Percentiles rank a stretch among this genome's conserved stretches.
Evolutionary conservation across 2,888 invertebrate genomes (phyloP).

Genomic region (Drosophila glabriapex): DNA sequence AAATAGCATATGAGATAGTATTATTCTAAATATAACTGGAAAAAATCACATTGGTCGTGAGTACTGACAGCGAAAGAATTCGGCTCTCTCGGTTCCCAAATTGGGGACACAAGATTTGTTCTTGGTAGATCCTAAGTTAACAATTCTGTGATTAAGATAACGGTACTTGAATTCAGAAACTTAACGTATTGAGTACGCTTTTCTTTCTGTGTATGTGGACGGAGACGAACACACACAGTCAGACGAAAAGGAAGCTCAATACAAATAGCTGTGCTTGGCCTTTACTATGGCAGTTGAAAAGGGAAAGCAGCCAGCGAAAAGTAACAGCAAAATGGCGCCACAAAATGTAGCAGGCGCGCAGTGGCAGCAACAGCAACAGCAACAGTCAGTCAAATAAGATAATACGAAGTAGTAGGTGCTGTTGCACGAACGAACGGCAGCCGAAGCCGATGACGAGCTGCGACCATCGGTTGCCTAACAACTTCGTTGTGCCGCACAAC

Average conservation of each 20-base stretch:
- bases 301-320: constrained; percentile 53
- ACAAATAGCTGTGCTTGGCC: constrained; percentile 64
- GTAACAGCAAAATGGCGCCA: constrained; percentile 74
- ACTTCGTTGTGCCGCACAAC: constrained; percentile 69
- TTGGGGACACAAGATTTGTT: background rate
- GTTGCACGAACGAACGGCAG: constrained; percentile 21
- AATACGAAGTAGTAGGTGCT: constrained; percentile 22
- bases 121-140: background rate
- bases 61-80: background rate
- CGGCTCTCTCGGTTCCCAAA: background rate
- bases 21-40: background rate
- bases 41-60: background rate
- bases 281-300: constrained; percentile 52
- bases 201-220: background rate
- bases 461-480: constrained; percentile 62
- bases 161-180: background rate
- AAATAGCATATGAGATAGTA: background rate
- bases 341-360: constrained; percentile 69
- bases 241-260: constrained; percentile 61
- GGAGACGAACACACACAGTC: constrained; percentile 12
- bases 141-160: background rate
- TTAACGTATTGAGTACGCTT: too few species aligned
- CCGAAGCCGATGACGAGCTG: constrained; percentile 31
- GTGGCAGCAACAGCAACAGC: constrained; percentile 11
- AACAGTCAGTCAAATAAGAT: constrained; percentile 18